phyloP scores from a whole-genome alignment of 2,113 vertebrate genomes.

The Pachyramphus minor region DNA sequence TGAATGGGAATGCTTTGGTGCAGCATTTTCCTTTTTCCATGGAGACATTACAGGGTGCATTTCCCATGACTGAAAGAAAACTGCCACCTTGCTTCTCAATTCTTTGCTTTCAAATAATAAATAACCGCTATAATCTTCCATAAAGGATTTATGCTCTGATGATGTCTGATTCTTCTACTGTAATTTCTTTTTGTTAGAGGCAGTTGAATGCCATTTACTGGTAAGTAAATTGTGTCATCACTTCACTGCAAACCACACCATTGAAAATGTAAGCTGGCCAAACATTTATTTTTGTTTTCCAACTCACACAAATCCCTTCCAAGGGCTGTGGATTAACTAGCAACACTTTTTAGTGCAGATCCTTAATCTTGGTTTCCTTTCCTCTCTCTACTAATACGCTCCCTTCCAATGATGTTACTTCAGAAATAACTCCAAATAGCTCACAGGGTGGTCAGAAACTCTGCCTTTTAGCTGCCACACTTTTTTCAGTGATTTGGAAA shows the following conservation, averaged over 20 bases:
- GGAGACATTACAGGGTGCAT: conserved; percentile 36
- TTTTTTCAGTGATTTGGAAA: background rate
- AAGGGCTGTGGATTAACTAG: background rate
- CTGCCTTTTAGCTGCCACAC: background rate
- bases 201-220: conserved; percentile 36
- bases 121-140: conserved; percentile 34
- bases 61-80: conserved; percentile 39
- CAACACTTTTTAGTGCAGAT: background rate
- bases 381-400: background rate
- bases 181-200: conserved; percentile 53
- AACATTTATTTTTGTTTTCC: background rate
- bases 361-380: background rate
- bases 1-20: conserved; percentile 32
- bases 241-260: background rate
- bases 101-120: conserved; percentile 47
- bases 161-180: conserved; percentile 22
- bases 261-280: background rate
- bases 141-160: conserved; percentile 31
- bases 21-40: conserved; percentile 35
- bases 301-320: background rate
- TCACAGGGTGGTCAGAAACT: background rate
- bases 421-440: background rate
- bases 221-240: conserved; percentile 51
- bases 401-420: background rate
- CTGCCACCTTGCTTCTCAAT: conserved; percentile 32